phyloP scores from a whole-genome alignment of 2,888 invertebrate genomes.

The Isotomurus palustris region DNA sequence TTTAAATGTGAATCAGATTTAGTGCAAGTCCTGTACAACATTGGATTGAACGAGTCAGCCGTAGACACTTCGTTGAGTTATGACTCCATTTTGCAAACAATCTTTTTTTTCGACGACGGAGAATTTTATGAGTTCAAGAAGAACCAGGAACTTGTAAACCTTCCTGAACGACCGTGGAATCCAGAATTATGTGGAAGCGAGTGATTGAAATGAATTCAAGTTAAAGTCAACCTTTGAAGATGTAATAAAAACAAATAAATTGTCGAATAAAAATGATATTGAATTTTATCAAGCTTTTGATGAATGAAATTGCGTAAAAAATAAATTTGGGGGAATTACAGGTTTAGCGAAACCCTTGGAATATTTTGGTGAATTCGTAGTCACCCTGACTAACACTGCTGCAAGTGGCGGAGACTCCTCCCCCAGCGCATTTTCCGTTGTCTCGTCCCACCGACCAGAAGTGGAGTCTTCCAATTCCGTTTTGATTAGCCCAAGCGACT shows the following conservation, averaged over 20 bases:
- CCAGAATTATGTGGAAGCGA: too few relatives aligned
- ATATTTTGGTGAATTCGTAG: constrained; percentile 39
- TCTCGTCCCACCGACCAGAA: constrained; percentile 42
- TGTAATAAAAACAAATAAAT: neutral
- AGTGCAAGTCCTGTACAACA: too few relatives aligned
- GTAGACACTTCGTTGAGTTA: too few relatives aligned
- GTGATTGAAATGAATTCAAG: too few relatives aligned
- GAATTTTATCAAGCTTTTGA: neutral
- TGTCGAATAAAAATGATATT: neutral
- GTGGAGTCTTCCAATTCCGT: constrained; percentile 35
- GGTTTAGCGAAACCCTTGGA: constrained; percentile 39
- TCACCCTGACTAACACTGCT: constrained; percentile 28
- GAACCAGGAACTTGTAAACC: too few relatives aligned
- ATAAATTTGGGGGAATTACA: neutral
- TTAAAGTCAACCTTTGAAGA: too few relatives aligned
- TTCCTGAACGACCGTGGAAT: too few relatives aligned
- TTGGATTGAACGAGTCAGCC: too few relatives aligned
- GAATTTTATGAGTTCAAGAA: too few relatives aligned
- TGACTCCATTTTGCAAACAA: too few relatives aligned
- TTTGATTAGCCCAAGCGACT: constrained; percentile 39
- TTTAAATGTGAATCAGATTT: too few relatives aligned
- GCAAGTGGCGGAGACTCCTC: constrained; percentile 33
- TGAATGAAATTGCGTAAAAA: neutral
- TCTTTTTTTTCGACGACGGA: neutral
- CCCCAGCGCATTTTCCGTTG: constrained; percentile 35